phyloP scores from a whole-genome alignment of 2,113 vertebrate species.

The Colius striatus region DNA sequence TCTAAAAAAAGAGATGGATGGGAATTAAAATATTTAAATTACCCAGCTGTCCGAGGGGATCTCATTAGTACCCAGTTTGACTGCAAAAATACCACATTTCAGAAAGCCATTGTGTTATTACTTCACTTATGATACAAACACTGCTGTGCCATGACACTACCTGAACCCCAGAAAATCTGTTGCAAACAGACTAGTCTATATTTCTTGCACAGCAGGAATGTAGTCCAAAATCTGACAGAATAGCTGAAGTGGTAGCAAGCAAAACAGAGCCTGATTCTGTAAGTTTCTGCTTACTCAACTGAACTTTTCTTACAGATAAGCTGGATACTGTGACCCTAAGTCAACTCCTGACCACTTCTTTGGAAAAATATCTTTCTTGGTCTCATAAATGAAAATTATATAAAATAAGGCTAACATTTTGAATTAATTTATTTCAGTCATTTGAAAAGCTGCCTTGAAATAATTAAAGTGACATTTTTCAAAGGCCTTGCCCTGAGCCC shows the following conservation, averaged over 20 bases:
- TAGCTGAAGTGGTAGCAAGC: background rate
- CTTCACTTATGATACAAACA: background rate
- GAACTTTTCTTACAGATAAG: background rate
- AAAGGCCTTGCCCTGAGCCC: background rate
- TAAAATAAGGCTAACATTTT: background rate
- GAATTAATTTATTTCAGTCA: background rate
- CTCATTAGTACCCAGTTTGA: constrained; percentile 44
- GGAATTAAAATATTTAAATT: constrained; percentile 54
- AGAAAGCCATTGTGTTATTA: background rate
- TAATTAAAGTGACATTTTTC: background rate
- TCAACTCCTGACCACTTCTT: background rate
- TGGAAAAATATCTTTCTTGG: background rate
- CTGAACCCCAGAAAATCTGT: background rate
- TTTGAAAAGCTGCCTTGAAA: background rate
- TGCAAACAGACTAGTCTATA: background rate
- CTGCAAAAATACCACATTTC: constrained; percentile 43
- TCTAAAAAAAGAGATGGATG: constrained; percentile 5
- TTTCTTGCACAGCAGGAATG: background rate
- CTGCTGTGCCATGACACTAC: background rate
- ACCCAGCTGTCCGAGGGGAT: constrained; percentile 10
- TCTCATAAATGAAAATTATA: background rate
- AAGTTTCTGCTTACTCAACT: background rate
- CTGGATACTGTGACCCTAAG: background rate
- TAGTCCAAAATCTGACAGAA: background rate
- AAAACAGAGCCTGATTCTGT: background rate